Conservation (phyloP, 2,797 vertebrate species). For the Melanotaenia parkinsoni region DNA sequence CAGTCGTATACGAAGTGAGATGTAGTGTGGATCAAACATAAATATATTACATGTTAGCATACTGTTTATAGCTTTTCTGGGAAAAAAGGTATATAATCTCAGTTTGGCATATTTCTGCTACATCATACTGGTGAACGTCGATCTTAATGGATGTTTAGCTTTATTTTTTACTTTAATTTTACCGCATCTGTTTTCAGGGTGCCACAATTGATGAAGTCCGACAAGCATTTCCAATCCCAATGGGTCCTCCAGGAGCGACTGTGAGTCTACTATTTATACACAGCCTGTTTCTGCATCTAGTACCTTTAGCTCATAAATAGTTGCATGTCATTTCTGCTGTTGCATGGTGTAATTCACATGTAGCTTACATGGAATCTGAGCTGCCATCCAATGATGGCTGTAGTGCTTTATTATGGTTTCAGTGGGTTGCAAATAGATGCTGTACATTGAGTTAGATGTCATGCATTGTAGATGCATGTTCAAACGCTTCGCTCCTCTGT, state of each 20-base stretch:
- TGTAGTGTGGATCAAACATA: background rate
- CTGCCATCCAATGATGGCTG: conserved; percentile 28
- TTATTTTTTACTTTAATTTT: background rate
- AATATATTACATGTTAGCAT: background rate
- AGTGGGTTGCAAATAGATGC: conserved; percentile 16
- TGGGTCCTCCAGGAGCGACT: conserved; percentile 82
- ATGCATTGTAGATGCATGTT: conserved; percentile 63
- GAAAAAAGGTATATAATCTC: background rate
- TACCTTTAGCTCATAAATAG: conserved; percentile 33
- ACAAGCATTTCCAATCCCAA: conserved; percentile 79
- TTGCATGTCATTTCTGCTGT: conserved; percentile 21
- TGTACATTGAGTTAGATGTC: conserved; percentile 22
- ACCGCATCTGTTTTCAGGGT: conserved; percentile 61
- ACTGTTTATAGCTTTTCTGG: background rate
- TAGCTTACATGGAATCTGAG: conserved; percentile 20
- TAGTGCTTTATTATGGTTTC: conserved; percentile 34
- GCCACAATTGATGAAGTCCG: conserved; percentile 77
- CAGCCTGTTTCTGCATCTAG: conserved; percentile 10
- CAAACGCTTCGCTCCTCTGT: conserved; percentile 54
- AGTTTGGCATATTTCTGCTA: background rate
- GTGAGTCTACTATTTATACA: conserved; percentile 64
- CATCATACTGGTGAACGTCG: background rate
- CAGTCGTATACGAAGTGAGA: too few species aligned
- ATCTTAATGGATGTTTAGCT: background rate
- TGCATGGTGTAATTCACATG: conserved; percentile 35